A percentile compares a stretch with the other conserved stretches of the same genome.
Evolutionary conservation across 2,113 vertebrate species (phyloP).

Genomic region (Nothocercus nigrocapillus): DNA sequence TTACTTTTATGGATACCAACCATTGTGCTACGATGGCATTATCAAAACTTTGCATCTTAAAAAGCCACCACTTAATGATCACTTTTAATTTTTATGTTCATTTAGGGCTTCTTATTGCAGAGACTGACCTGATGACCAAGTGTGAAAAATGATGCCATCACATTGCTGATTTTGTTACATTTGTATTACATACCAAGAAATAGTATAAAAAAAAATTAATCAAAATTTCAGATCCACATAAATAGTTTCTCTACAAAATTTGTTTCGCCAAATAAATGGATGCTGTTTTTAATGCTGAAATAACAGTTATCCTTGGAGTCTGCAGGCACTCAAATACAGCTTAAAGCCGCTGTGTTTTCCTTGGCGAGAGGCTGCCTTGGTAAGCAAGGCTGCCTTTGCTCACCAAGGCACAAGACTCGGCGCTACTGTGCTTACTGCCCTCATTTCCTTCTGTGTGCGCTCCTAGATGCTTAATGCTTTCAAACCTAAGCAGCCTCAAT

Average conservation of each 20-base stretch:
- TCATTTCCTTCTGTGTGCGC: not conserved
- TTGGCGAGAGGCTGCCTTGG: not conserved
- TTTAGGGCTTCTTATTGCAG: not conserved
- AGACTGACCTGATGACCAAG: not conserved
- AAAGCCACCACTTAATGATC: not conserved
- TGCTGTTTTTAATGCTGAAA: not conserved
- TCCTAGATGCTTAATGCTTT: not conserved
- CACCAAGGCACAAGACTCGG: not conserved
- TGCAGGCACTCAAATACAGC: not conserved
- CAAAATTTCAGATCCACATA: not conserved
- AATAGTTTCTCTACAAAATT: not conserved
- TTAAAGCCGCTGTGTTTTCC: not conserved
- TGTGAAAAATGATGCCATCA: not conserved
- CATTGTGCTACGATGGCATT: conserved; percentile 20
- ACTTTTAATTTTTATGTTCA: not conserved
- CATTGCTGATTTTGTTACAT: not conserved
- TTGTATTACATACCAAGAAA: not conserved
- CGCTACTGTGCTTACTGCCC: not conserved
- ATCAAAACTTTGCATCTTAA: not conserved
- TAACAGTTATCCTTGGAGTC: not conserved
- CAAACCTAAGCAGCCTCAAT: not conserved
- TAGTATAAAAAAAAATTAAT: not conserved
- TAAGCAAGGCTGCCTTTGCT: not conserved
- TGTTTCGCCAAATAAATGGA: not conserved
- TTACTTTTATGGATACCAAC: conserved; percentile 26